A percentile compares a stretch with the other conserved stretches of the same genome.
These are phyloP conservation scores for Erebia epiphron DNA, from an alignment of 2,888 invertebrate genomes.

Conservation along the genomic window DNA sequence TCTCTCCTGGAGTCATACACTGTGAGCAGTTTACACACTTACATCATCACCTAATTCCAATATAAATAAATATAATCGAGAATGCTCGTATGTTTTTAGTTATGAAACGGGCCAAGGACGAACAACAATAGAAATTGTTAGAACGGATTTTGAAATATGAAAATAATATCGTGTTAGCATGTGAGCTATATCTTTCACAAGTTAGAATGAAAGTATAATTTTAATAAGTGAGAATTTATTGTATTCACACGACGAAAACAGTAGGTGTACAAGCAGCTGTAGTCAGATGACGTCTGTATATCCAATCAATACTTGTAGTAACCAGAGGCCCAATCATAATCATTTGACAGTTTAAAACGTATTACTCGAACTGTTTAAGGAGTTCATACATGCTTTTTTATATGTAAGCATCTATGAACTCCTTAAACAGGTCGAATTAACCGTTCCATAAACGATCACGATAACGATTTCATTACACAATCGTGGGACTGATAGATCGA, in stretches of 20 bases:
- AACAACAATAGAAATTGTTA: slow-evolving; percentile 67
- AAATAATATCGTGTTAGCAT: slow-evolving; percentile 44
- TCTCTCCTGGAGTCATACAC: neutral
- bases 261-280: slow-evolving; percentile 2
- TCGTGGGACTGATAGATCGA: no score
- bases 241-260: neutral
- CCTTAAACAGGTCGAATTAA: no score
- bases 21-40: slow-evolving; percentile 46
- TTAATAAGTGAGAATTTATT: neutral
- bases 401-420: no score
- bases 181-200: slow-evolving; percentile 33
- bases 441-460: no score
- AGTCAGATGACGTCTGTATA: neutral
- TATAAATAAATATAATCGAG: slow-evolving; percentile 63
- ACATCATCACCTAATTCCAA: slow-evolving; percentile 56
- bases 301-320: neutral
- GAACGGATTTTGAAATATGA: slow-evolving; percentile 60
- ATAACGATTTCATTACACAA: no score
- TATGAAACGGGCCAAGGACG: slow-evolving; percentile 65
- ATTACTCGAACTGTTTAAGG: no score
- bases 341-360: no score
- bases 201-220: slow-evolving; percentile 8
- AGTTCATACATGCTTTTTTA: no score
- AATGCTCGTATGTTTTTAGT: slow-evolving; percentile 43
- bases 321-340: no score